Evolutionary conservation across 2,113 vertebrate species (phyloP).

Genomic region (Lynx canadensis): DNA sequence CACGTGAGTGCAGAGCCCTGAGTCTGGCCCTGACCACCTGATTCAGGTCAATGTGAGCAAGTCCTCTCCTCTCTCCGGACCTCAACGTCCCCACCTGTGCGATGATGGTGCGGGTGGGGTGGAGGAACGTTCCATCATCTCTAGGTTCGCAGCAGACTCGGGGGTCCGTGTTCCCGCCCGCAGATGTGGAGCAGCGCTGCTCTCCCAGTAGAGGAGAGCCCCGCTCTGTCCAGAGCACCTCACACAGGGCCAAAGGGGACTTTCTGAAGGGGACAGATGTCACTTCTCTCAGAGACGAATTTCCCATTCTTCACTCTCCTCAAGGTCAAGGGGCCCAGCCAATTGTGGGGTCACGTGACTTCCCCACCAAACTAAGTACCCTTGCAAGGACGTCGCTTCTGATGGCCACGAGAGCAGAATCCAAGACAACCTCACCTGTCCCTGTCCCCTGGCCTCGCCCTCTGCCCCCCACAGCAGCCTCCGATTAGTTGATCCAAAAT

Average conservation of each 20-base stretch:
- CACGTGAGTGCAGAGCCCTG: too few species aligned
- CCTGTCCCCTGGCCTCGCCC: accelerated
- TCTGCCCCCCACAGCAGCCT: background rate
- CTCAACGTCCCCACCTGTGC: too few species aligned
- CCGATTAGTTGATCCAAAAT: background rate
- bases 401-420: background rate
- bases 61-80: background rate
- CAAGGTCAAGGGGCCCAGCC: background rate
- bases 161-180: accelerated
- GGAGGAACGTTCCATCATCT: background rate
- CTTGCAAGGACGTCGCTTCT: background rate
- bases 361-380: background rate
- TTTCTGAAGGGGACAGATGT: background rate
- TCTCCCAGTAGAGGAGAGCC: background rate
- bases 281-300: background rate
- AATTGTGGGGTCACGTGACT: background rate
- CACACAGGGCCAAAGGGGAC: background rate
- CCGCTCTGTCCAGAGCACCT: background rate
- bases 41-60: accelerated
- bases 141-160: background rate
- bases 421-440: accelerated
- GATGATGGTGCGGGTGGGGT: background rate
- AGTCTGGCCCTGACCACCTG: background rate
- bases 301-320: background rate
- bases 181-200: background rate